A percentile compares a stretch with the other conserved stretches of the same genome.
phyloP scores from a whole-genome alignment of 1,140 invertebrate species.

The Scaptomyza graminum region DNA sequence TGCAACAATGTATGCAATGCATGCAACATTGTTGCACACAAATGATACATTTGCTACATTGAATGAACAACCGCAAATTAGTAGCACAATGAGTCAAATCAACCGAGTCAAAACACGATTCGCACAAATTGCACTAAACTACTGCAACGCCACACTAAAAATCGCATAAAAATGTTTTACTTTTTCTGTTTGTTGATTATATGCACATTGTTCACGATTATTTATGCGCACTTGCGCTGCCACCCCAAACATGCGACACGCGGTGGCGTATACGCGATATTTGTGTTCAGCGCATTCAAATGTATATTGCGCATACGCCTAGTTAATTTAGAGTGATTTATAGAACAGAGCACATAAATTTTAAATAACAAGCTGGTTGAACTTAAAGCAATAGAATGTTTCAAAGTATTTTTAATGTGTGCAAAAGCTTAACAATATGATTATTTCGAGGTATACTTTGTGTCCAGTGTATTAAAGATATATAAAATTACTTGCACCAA shows the following conservation, averaged over 20 bases:
- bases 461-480: too few relatives aligned
- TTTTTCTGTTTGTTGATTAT: slow-evolving; percentile 22
- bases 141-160: not conserved
- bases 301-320: slow-evolving; percentile 50
- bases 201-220: slow-evolving; percentile 33
- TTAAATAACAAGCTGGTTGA: not conserved
- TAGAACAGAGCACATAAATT: not conserved
- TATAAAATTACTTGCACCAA: too few relatives aligned
- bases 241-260: not conserved
- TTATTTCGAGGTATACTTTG: too few relatives aligned
- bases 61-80: slow-evolving; percentile 39
- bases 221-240: slow-evolving; percentile 31
- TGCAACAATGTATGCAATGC: slow-evolving; percentile 24
- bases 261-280: slow-evolving; percentile 55
- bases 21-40: slow-evolving; percentile 48
- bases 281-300: slow-evolving; percentile 7
- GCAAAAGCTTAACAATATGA: too few relatives aligned
- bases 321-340: slow-evolving; percentile 15
- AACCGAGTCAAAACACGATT: slow-evolving; percentile 36
- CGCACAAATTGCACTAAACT: slow-evolving; percentile 32
- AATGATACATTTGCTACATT: slow-evolving; percentile 13
- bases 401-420: not conserved
- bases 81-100: slow-evolving; percentile 48
- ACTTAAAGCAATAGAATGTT: not conserved
- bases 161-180: slow-evolving; percentile 32